Percentiles rank a stretch among this genome's conserved stretches.
Evolutionary conservation across 2,888 invertebrate genomes (phyloP).

Genomic region (Brachyptera risi): DNA sequence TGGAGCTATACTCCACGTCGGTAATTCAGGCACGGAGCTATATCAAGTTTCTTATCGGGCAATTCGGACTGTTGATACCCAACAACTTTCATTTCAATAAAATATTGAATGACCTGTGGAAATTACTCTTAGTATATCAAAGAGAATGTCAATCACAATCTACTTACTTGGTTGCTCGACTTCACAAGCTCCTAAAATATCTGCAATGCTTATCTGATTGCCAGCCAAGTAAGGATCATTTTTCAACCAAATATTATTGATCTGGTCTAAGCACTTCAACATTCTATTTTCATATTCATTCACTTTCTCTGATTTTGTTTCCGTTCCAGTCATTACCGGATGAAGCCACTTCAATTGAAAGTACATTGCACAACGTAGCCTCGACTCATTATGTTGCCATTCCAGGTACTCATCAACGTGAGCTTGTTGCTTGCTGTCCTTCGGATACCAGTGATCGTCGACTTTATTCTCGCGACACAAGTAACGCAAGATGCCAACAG

Average conservation of each 20-base stretch:
- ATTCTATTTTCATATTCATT: conserved; percentile 37
- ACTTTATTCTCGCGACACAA: conserved; percentile 44
- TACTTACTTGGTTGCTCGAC: conserved; percentile 45
- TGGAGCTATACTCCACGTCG: too few species aligned
- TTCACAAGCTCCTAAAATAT: conserved; percentile 46
- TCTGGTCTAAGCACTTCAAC: conserved; percentile 38
- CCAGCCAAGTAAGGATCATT: conserved; percentile 40
- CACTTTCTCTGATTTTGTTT: conserved; percentile 37
- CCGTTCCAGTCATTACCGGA: conserved; percentile 12
- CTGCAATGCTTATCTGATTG: conserved; percentile 44
- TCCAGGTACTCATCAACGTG: conserved; percentile 50
- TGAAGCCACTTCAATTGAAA: conserved; percentile 45
- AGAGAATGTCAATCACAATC: too few species aligned
- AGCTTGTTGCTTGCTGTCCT: conserved; percentile 45
- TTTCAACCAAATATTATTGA: conserved; percentile 41
- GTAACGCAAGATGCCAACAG: conserved; percentile 52
- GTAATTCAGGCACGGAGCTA: too few species aligned
- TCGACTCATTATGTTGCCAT: conserved; percentile 51
- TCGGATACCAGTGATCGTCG: conserved; percentile 52
- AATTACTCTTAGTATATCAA: too few species aligned
- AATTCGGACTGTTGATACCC: too few species aligned
- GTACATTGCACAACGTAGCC: conserved; percentile 45
- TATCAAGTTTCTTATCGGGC: too few species aligned
- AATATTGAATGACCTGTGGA: too few species aligned
- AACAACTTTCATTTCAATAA: too few species aligned